phyloP scores from a whole-genome alignment of 2,888 invertebrate species.

The Torymus tubicola region DNA sequence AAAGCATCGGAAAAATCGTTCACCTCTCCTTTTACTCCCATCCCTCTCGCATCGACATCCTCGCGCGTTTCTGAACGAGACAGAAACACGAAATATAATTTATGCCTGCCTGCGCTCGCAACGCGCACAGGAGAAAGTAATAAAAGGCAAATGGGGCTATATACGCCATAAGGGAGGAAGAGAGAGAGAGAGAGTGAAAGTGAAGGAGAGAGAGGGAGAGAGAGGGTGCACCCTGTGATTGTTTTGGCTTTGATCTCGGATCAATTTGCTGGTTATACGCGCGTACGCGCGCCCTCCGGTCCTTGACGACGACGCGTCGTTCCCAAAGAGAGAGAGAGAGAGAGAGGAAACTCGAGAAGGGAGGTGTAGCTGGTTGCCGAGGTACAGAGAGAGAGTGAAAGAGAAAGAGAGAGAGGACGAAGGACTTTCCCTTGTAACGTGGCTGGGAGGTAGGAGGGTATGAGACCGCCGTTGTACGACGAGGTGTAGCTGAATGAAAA shows the following conservation, averaged over 20 bases:
- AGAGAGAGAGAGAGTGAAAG: slow-evolving; percentile 25
- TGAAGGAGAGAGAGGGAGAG: slow-evolving; percentile 19
- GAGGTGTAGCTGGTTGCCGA: neutral
- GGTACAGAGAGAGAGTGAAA: neutral
- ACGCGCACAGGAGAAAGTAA: slow-evolving; percentile 44
- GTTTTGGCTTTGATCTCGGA: slow-evolving; percentile 77
- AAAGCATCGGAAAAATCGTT: slow-evolving; percentile 14
- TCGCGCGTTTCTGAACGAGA: neutral
- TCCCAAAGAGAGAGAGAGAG: slow-evolving; percentile 39
- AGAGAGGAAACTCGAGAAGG: slow-evolving; percentile 51
- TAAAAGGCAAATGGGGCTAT: slow-evolving; percentile 42
- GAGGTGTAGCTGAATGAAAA: slow-evolving; percentile 13
- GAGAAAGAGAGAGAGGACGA: slow-evolving; percentile 1
- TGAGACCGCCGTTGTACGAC: neutral
- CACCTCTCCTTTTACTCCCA: too few relatives aligned
- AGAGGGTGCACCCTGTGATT: slow-evolving; percentile 70
- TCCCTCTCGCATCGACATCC: neutral
- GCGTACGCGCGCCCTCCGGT: slow-evolving; percentile 65
- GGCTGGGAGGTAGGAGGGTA: too few relatives aligned
- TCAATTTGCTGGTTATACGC: slow-evolving; percentile 75
- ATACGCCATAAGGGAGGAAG: neutral
- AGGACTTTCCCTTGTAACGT: slow-evolving; percentile 1
- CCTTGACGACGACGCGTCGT: slow-evolving; percentile 61
- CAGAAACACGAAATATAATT: slow-evolving; percentile 43
- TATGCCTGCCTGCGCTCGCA: slow-evolving; percentile 39